Base-by-base conservation (phyloP, 2,888 invertebrate species). In the Cryptocheilus praepositus region DNA sequence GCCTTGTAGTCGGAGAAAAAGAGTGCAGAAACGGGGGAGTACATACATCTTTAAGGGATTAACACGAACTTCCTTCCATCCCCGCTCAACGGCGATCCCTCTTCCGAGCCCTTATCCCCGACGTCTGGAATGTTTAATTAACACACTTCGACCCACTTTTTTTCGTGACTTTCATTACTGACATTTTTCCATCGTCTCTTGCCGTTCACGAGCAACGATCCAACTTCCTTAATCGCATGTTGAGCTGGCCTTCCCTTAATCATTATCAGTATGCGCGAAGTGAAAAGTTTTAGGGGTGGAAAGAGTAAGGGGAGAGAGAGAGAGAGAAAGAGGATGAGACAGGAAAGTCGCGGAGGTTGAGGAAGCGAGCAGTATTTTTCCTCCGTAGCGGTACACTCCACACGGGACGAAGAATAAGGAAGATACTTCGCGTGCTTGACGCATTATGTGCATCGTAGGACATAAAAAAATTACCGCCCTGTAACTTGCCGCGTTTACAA, bases 51-150 rank as follows among this genome's bases (percentile, higher is more conserved):
- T 67, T 54, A 62, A 64, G 70, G 70, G 74, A 64, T 74, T 72
- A 65, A 61, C 54, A 43, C 59, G 54, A 49, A 54, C 49, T 18
- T 16, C 49, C 2, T 49, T n/a, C 3, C 49, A 55, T 60, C 61
- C 45, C 13, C 61, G 11, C n/a, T 36, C 19, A n/a, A 16, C 52
- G 59, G 19, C 45, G 11, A 64, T 59, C 51, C 61, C 28, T 51
- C 21, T 66, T 61, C 60, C 52, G 21, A 25, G 36, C 51, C 52
- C 36, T 16, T 60, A 25, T 25, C 45, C 43, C n/a, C 58, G 45
- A 61, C 60, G 67, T 66, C 67, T 71, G 68, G 75, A 77, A 75
- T 77, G 78, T 77, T 77, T 77, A 77, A 77, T 77, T 77, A 77
- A 77, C 78, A 75, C 78, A 71, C 77, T 73, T 73, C 72, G 71